Evolutionary conservation across 23 tunicate species (phyloP), one percentile per base, ranked within the genome.

Genomic region (Styela plicata): DNA sequence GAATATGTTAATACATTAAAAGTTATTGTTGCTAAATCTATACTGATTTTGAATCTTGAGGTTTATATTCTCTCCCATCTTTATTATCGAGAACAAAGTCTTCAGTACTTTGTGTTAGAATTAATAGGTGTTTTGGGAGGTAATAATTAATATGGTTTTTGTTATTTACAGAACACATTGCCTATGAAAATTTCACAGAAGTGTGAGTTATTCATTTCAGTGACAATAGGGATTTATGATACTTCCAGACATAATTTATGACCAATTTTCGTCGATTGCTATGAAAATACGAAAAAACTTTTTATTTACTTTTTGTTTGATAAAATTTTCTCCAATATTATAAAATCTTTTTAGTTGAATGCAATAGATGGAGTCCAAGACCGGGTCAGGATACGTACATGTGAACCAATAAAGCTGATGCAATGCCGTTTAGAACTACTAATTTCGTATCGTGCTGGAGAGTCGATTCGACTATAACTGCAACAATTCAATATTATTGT

Each of bases 351-450:
- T n/a, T n/a, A n/a, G n/a, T n/a, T n/a, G n/a, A n/a, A n/a, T n/a
- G n/a, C n/a, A n/a, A 33, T 1, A 89, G 94, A 3, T 89, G 94
- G 94, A 36, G 73, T 5, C 94, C 94, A 2, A 36, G 85, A 71
- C 94, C 94, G 0, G 33, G 30, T n/a, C n/a, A n/a, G n/a, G 19
- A 24, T 79, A 3, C 63, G 78, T 25, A 10, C 30, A 10, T 89
- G 94, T 53, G 33, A 57, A 17, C 88, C 85, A 24, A 18, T 89
- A 30, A 19, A 63, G 1, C 84, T n/a, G n/a, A 88, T 34, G 31
- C 57, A 13, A 26, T 20, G 0, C 88, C 85, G 2, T 78, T n/a
- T 77, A 2, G 2, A 25, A 3, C n/a, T 85, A 3, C 34, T 61
- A n/a, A 20, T 64, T 32, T 67, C 70, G 5, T 75, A 24, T 32